Evolutionary conservation across 2,797 vertebrate genomes (phyloP).

Genomic region (Peromyscus aztecus): DNA sequence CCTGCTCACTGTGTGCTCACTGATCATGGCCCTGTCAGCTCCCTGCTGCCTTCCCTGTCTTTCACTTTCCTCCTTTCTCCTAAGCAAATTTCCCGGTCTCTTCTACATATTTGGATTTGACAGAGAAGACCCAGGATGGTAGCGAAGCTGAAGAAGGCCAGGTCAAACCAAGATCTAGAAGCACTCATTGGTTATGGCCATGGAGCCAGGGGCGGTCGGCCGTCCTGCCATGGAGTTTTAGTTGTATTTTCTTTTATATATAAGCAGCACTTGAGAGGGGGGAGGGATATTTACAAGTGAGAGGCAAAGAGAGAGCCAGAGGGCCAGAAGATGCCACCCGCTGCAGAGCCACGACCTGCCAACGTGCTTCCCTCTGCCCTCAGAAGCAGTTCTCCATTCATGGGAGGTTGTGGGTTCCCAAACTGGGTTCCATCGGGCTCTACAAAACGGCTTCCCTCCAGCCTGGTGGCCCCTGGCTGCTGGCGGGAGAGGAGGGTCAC

Average conservation of each 20-base stretch:
- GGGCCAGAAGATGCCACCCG: constrained; percentile 81
- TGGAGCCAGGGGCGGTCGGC: fast-evolving
- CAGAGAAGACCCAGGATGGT: neutral
- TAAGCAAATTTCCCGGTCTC: neutral
- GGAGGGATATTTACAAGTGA: constrained; percentile 86
- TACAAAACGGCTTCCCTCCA: constrained; percentile 84
- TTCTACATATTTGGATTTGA: neutral
- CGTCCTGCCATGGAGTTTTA: neutral
- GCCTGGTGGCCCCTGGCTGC: constrained; percentile 86
- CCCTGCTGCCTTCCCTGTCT: neutral
- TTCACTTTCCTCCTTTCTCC: neutral
- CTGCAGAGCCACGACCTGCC: constrained; percentile 80
- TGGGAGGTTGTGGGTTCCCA: constrained; percentile 72
- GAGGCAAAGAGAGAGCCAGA: constrained; percentile 86
- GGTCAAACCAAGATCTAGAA: neutral
- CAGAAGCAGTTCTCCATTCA: constrained; percentile 87
- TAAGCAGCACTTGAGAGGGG: constrained; percentile 58
- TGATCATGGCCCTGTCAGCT: neutral
- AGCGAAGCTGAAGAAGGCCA: neutral
- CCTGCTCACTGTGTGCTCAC: neutral
- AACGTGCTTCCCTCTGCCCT: constrained; percentile 83
- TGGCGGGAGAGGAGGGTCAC: constrained; percentile 92
- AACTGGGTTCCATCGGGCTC: constrained; percentile 85
- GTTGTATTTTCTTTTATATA: constrained; percentile 18
- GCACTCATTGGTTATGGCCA: fast-evolving